phyloP scores from a whole-genome alignment of 2,113 vertebrate genomes.

The Sinocyclocheilus maitianheensis region DNA sequence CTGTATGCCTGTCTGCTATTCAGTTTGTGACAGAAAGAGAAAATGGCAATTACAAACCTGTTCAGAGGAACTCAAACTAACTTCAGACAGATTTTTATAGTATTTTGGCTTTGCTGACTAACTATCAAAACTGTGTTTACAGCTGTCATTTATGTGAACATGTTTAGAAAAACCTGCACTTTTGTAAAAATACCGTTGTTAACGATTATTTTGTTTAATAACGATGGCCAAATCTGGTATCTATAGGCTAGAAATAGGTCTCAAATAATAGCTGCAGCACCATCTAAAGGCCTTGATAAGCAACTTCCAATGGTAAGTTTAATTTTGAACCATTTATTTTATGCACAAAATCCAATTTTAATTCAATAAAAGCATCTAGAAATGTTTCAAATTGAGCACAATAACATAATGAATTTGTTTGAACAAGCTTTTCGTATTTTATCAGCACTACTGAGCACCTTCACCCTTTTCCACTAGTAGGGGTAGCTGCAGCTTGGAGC shows the following conservation, averaged over 20 bases:
- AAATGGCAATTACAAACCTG: background rate
- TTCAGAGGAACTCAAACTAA: background rate
- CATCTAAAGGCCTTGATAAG: slow-evolving; percentile 1
- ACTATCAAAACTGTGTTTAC: background rate
- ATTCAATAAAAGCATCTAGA: background rate
- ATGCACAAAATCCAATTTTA: background rate
- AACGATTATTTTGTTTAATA: background rate
- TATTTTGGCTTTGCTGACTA: background rate
- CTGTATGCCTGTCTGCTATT: background rate
- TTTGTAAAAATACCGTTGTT: background rate
- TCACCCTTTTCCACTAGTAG: too few relatives aligned
- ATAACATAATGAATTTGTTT: background rate
- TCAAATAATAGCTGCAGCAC: background rate
- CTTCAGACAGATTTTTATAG: background rate
- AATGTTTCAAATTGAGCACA: background rate
- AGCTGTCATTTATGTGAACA: background rate
- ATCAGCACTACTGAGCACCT: background rate
- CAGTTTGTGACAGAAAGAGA: background rate
- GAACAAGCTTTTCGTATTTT: background rate
- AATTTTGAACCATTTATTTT: background rate
- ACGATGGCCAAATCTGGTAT: background rate
- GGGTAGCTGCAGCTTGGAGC: too few relatives aligned
- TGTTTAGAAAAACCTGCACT: background rate
- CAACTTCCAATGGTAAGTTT: background rate
- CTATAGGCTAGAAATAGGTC: background rate